Evolutionary conservation across 2,888 invertebrate genomes (phyloP), one percentile per base, ranked within the genome.

Genomic region (Magallana nippona): DNA sequence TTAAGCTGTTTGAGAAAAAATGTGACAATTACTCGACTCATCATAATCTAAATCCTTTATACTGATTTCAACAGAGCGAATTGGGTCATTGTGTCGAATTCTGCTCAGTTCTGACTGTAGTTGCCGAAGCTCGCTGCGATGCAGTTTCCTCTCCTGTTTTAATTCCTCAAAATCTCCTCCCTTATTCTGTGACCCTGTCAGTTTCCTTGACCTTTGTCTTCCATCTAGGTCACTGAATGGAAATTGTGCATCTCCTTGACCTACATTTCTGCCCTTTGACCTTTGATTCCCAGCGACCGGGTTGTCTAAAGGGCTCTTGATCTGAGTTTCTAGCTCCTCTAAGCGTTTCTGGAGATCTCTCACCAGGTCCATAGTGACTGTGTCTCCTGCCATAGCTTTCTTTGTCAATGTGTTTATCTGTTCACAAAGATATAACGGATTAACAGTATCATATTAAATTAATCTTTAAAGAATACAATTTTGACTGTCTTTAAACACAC

Each of bases 81-180:
- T 86, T 1, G 91, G 91, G 83, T 93, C 92, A 22, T 87, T 88
- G 83, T 91, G 88, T 78, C 89, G 88, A 57, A 90, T 88, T 82
- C 90, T 85, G 60, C 87, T 88, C 58, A 92, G 81, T 84, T 92
- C 92, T 55, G 89, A 86, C 82, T 92, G 89, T 15, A 92, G 85
- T 85, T 92, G 90, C 85, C 92, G 91, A 77, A 92, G 90, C 81
- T 91, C 89, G 77, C 88, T 87, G 57, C 91, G 85, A 81, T 92
- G 91, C 55, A 89, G 87, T 78, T 91, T 90, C 78, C 91, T 92
- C 84, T 93, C 91, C 62, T 90, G 90, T 55, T 91, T 88, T 80
- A 92, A 90, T 81, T 92, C 90, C 58, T 90, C 87, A 62, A 91
- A 82, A 17, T 92, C 81, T 62, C 91, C 91, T 57, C 87, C 85